phyloP scores from a whole-genome alignment of 2,888 invertebrate genomes.

The Diplolepis rosae region DNA sequence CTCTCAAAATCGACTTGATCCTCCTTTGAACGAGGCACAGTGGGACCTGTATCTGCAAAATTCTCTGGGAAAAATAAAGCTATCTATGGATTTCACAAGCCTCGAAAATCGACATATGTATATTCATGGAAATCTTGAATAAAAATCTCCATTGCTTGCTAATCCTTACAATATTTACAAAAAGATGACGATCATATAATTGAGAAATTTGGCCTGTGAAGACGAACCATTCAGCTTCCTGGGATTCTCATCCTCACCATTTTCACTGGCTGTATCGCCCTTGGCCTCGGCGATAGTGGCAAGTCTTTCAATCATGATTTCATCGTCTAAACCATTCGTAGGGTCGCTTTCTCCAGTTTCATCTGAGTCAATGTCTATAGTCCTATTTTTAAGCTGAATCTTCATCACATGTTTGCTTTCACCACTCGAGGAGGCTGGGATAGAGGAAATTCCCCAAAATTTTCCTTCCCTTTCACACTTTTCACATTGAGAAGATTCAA shows the following conservation, averaged over 20 bases:
- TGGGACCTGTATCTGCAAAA: constrained; percentile 15
- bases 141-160: background rate
- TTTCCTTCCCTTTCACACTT: constrained; percentile 42
- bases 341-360: constrained; percentile 59
- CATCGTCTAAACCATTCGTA: constrained; percentile 1
- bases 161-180: constrained; percentile 60
- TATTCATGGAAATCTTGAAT: background rate
- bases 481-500: constrained; percentile 60
- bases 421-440: constrained; percentile 57
- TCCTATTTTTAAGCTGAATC: constrained; percentile 64
- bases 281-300: constrained; percentile 68
- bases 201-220: constrained; percentile 63
- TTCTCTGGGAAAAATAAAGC: constrained; percentile 28
- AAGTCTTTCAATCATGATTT: constrained; percentile 57
- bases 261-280: constrained; percentile 62
- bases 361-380: constrained; percentile 63
- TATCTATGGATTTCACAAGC: constrained; percentile 11
- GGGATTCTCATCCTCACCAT: constrained; percentile 58
- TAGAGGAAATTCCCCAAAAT: constrained; percentile 5
- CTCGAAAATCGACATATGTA: background rate
- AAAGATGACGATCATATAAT: constrained; percentile 69
- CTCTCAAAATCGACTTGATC: background rate
- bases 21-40: constrained; percentile 20
- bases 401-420: constrained; percentile 61
- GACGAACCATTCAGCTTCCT: constrained; percentile 55